Evolutionary conservation across 1,140 invertebrate species (phyloP).

Genomic region (Drosophila varians): DNA sequence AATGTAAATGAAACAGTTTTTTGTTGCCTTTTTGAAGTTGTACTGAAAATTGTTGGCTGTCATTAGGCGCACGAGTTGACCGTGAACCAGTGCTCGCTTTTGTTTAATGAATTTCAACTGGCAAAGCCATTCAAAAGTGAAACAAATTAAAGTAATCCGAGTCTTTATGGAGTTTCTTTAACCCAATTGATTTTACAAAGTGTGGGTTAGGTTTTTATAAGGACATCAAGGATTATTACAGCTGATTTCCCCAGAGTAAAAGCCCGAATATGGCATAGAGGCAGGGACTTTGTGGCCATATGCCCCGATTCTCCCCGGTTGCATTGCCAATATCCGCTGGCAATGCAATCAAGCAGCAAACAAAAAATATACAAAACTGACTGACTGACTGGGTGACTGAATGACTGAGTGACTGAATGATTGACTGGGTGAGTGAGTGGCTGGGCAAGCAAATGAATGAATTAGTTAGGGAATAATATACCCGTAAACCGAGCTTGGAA

Average conservation of each 20-base stretch:
- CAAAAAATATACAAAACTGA: conserved; percentile 23
- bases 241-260: background rate
- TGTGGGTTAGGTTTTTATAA: background rate
- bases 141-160: conserved; percentile 1
- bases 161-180: background rate
- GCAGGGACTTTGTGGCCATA: background rate
- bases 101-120: conserved; percentile 20
- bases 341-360: conserved; percentile 72
- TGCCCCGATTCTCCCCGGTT: conserved; percentile 12
- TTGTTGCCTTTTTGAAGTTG: conserved; percentile 39
- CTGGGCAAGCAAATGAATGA: conserved; percentile 29
- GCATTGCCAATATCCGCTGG: conserved; percentile 67
- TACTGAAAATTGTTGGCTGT: conserved; percentile 57
- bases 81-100: conserved; percentile 69
- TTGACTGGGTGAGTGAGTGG: conserved; percentile 5
- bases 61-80: conserved; percentile 76
- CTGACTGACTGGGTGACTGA: conserved; percentile 7
- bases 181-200: background rate
- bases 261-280: background rate
- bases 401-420: background rate
- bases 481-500: background rate
- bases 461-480: conserved; percentile 26
- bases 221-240: background rate
- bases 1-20: conserved; percentile 54
- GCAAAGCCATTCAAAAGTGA: conserved; percentile 39